These are phyloP conservation scores for Apodemus agrarius DNA, from an alignment of 2,797 vertebrate genomes.

Conservation along the genomic window DNA sequence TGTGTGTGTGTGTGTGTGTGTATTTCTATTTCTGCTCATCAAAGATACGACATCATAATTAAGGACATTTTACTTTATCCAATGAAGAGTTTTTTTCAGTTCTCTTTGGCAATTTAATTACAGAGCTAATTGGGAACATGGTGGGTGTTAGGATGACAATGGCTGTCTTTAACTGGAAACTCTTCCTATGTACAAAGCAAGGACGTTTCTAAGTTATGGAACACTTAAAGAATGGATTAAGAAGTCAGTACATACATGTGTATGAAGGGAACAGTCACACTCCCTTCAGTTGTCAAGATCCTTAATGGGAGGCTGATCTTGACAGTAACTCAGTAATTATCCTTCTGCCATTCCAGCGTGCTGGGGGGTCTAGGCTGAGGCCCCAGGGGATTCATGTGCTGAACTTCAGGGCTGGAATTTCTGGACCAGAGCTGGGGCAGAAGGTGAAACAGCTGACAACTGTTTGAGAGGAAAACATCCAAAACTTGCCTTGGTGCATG, in stretches of 20 bases:
- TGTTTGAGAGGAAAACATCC: neutral
- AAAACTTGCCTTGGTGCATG: neutral
- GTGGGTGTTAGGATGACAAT: constrained; percentile 79
- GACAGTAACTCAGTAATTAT: constrained; percentile 63
- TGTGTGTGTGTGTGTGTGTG: neutral
- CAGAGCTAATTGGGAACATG: constrained; percentile 78
- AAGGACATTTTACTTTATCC: constrained; percentile 78
- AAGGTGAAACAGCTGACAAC: constrained; percentile 33
- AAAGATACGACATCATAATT: constrained; percentile 75
- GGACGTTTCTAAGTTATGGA: constrained; percentile 67
- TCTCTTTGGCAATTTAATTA: constrained; percentile 82
- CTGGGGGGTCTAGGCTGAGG: constrained; percentile 13
- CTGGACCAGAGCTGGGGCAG: constrained; percentile 41
- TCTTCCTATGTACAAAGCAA: constrained; percentile 73
- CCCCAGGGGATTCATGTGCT: constrained; percentile 27
- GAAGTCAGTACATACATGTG: constrained; percentile 61
- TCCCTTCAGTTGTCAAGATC: constrained; percentile 61
- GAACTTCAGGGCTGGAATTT: constrained; percentile 50
- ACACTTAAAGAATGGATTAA: constrained; percentile 79
- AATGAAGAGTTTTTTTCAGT: constrained; percentile 69
- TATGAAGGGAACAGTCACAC: constrained; percentile 53
- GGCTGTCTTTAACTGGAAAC: constrained; percentile 80
- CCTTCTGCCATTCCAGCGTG: constrained; percentile 40
- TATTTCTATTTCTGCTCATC: constrained; percentile 77
- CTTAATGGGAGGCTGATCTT: constrained; percentile 32